Conservation (phyloP, 2,888 invertebrate species). For the Heteropelma amictum region DNA sequence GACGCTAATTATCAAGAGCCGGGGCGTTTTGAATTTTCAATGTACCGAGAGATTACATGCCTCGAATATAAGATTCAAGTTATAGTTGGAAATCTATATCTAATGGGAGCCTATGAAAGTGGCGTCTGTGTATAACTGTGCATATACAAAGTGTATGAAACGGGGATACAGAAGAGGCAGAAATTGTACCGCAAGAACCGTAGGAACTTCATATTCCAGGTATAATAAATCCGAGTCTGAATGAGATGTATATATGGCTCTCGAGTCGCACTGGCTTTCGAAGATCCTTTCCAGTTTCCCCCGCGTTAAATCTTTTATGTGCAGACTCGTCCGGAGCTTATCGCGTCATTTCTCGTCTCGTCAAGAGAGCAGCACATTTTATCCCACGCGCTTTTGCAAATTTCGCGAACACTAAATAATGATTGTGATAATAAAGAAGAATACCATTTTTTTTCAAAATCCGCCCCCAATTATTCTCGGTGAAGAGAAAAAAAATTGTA, state of each 20-base stretch:
- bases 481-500: too few species aligned
- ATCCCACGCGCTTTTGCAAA: not conserved
- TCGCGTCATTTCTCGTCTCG: conserved; percentile 31
- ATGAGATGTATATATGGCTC: not conserved
- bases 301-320: not conserved
- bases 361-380: conserved; percentile 1
- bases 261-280: not conserved
- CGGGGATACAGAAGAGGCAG: conserved; percentile 19
- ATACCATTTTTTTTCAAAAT: not conserved
- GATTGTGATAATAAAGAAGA: not conserved
- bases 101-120: too few species aligned
- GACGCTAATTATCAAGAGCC: conserved; percentile 55
- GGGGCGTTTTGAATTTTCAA: conserved; percentile 33
- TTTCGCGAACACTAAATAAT: not conserved
- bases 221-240: conserved; percentile 9
- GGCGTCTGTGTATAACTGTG: not conserved
- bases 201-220: not conserved
- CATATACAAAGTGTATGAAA: conserved; percentile 1
- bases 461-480: conserved; percentile 17
- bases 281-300: conserved; percentile 21
- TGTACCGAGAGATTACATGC: conserved; percentile 9
- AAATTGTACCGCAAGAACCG: conserved; percentile 10
- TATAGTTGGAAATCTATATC: too few species aligned
- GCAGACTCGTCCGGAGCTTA: not conserved
- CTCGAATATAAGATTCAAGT: too few species aligned